Percentiles rank a stretch among this genome's conserved stretches.
Evolutionary conservation across 2,797 vertebrate genomes (phyloP).

Genomic region (Betta splendens): DNA sequence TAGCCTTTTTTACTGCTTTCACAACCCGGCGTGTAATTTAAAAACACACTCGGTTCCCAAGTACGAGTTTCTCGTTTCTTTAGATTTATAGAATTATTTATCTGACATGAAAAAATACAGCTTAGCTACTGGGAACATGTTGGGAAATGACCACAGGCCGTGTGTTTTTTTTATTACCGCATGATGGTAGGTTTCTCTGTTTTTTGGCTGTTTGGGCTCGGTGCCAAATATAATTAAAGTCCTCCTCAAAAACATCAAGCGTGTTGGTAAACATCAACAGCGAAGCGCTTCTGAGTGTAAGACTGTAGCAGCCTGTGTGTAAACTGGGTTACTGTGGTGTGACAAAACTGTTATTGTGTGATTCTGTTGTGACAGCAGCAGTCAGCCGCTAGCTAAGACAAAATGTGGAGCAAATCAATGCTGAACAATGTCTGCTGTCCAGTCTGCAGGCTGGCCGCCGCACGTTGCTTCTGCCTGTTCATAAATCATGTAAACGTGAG

Average conservation of each 20-base stretch:
- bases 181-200: conserved; percentile 14
- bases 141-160: conserved; percentile 15
- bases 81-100: conserved; percentile 7
- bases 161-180: conserved; percentile 13
- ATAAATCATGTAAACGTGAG: neutral
- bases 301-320: neutral
- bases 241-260: conserved; percentile 11
- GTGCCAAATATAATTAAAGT: conserved; percentile 19
- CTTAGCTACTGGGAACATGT: conserved; percentile 18
- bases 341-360: conserved; percentile 10
- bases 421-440: conserved; percentile 34
- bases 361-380: conserved; percentile 31
- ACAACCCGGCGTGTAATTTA: neutral
- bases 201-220: neutral
- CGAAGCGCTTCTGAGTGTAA: neutral
- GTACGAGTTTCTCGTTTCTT: conserved; percentile 13
- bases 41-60: neutral
- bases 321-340: neutral
- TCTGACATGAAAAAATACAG: conserved; percentile 22
- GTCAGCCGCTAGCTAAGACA: conserved; percentile 26
- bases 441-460: conserved; percentile 21
- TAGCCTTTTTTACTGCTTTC: neutral
- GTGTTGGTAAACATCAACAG: neutral
- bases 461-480: neutral
- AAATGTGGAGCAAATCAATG: conserved; percentile 69